Evolutionary conservation across 2,797 vertebrate species (phyloP), one percentile per base, ranked within the genome.

Genomic region (Nyctalus aviator): DNA sequence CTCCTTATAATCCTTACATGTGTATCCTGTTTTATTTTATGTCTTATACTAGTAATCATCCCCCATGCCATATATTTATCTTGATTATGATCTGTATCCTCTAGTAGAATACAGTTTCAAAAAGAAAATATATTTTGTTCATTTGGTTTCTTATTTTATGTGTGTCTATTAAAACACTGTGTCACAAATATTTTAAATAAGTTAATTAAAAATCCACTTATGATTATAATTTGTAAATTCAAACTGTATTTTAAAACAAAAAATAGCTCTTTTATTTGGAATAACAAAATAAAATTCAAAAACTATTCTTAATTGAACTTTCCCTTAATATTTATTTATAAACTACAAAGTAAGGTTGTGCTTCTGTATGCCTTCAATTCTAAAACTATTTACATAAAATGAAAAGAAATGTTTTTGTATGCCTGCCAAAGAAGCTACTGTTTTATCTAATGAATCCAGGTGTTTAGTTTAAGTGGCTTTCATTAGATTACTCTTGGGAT

Each of bases 391-490:
- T 91, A 73, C 5, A 53, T 20, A 62, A 69, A 90, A 83, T 4
- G 1, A 21, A 90, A 37, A 69, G 5, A 72, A 66, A 66, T 59
- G n/a, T 5, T 30, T 44, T 72, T 76, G 46, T 71, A 0, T 35
- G 17, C 1, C 6, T 95, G 8, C 0, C 41, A 72, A 72, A 69
- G 18, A 73, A 84, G 13, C 25, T 57, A 50, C 15, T 82, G 2
- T 81, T 93, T 59, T 68, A 13, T 62, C 12, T 87, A 81, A 66
- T 71, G 25, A 92, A 87, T 81, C 18, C n/a, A 86, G 37, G 35
- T 82, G 8, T 62, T 92, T 77, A 55, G 30, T 77, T 72, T 30
- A 76, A 18, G 12, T 46, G 46, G 77, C 25, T 90, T 84, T 88
- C 30, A 86, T 90, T 81, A 86, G 1, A 55, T 37, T 14, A 76